Percentiles rank a stretch among this genome's conserved stretches.
phyloP scores from a whole-genome alignment of 1,140 invertebrate genomes.

The Drosophila pallidifrons region DNA sequence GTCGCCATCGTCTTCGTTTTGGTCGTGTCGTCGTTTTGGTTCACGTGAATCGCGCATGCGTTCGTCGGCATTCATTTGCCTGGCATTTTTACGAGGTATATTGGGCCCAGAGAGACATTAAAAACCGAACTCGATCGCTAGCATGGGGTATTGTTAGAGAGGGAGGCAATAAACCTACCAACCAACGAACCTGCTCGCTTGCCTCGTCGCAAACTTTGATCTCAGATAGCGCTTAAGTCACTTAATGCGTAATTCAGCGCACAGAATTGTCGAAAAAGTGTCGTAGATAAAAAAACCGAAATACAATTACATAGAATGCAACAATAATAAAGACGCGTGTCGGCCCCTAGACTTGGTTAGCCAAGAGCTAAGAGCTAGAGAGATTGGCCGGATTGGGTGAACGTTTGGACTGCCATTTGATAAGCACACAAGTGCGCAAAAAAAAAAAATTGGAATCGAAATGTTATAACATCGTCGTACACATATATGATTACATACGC shows the following conservation, averaged over 20 bases:
- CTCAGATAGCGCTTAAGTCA: slow-evolving; percentile 22
- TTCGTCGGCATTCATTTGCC: slow-evolving; percentile 42
- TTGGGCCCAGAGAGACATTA: slow-evolving; percentile 16
- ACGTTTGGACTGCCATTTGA: slow-evolving; percentile 17
- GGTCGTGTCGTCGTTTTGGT: slow-evolving; percentile 23
- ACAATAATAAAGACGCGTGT: slow-evolving; percentile 51
- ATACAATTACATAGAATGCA: neutral
- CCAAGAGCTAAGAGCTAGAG: neutral
- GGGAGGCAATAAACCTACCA: slow-evolving; percentile 20
- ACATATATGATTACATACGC: neutral
- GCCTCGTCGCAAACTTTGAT: slow-evolving; percentile 36
- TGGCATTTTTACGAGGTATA: slow-evolving; percentile 61
- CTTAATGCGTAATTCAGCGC: slow-evolving; percentile 13
- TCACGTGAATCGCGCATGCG: slow-evolving; percentile 76
- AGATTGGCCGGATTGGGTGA: neutral
- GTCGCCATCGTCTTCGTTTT: neutral
- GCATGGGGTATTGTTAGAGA: neutral
- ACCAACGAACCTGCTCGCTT: neutral
- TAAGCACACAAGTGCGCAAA: slow-evolving; percentile 18
- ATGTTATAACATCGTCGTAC: neutral
- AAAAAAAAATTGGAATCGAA: slow-evolving; percentile 13
- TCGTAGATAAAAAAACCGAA: neutral
- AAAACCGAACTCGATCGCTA: neutral
- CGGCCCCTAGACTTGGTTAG: slow-evolving; percentile 2
- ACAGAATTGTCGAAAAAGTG: slow-evolving; percentile 1